Evolutionary conservation across 1,140 invertebrate genomes (phyloP), one percentile per base, ranked within the genome.

Genomic region (Cheumatopsyche charites): DNA sequence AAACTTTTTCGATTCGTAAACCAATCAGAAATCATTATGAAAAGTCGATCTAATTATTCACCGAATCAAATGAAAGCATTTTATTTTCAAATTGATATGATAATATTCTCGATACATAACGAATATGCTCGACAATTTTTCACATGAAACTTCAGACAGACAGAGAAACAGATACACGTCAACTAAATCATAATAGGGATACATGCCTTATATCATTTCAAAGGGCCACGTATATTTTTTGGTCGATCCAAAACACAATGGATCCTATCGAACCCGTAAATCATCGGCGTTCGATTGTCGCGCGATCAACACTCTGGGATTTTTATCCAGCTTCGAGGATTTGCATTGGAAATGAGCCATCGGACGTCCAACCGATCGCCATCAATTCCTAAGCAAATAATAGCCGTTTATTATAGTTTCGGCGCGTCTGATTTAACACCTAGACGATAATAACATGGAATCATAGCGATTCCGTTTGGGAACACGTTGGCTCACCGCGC

Each of bases 361-460:
- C 29, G 4, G 21, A 58, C 55, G 25, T 58, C 23, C 55, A 9
- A 19, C 12, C 15, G 29, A 55, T 15, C 49, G 55, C 55, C 19
- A 21, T 66, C 43, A 66, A 66, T 66, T 66, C 23, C 29, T 15
- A 66, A 42, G 23, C 63, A 66, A 66, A 66, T 47, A 66, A 29
- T 47, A 21, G 41, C 41, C 42, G 17, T 66, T 66, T 66, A 47
- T 66, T 66, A 66, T 66, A 19, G 11, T 21, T 43, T 66, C 63
- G 41, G 15, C 29, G 63, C 21, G 63, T 47, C 23, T 66, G 63
- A 66, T 66, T 66, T 66, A 66, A 66, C 63, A 66, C 63, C 41
- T 47, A 12, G 41, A 12, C 41, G 63, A 66, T 66, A 66, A 66
- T 66, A 66, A 66, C 63, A 66, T 66, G 63, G 42, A 66, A 66